These are phyloP conservation scores for Drosophila borborema DNA, from an alignment of 2,888 invertebrate genomes.

Conservation along the genomic window DNA sequence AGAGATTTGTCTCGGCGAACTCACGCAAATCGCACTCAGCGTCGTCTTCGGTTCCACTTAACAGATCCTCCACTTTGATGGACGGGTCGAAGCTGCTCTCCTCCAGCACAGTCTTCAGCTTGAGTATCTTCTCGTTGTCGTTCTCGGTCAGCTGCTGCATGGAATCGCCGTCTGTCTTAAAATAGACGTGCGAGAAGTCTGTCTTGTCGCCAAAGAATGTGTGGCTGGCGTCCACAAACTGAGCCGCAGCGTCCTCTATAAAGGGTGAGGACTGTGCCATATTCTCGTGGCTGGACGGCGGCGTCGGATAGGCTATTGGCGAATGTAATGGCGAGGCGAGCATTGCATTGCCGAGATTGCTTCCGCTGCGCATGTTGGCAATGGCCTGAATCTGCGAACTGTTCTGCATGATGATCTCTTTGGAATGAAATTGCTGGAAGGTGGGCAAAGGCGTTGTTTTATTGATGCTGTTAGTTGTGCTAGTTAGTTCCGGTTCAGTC, in stretches of 20 bases:
- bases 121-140: slow-evolving; percentile 84
- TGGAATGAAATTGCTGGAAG: slow-evolving; percentile 92
- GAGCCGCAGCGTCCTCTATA: slow-evolving; percentile 83
- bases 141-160: slow-evolving; percentile 78
- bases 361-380: slow-evolving; percentile 84
- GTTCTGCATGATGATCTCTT: slow-evolving; percentile 85
- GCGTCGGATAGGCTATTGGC: slow-evolving; percentile 93
- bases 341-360: slow-evolving; percentile 84
- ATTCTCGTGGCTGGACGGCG: slow-evolving; percentile 94
- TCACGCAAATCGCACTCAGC: slow-evolving; percentile 84
- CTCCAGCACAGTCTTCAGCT: slow-evolving; percentile 84
- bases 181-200: slow-evolving; percentile 80
- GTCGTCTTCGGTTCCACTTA: slow-evolving; percentile 82
- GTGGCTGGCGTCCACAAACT: slow-evolving; percentile 82
- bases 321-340: slow-evolving; percentile 88
- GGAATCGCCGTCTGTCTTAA: slow-evolving; percentile 72
- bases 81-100: slow-evolving; percentile 82
- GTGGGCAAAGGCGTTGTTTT: slow-evolving; percentile 91
- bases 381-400: slow-evolving; percentile 79
- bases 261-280: slow-evolving; percentile 85
- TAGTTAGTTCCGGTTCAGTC: slow-evolving; percentile 48
- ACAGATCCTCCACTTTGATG: slow-evolving; percentile 83
- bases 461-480: slow-evolving; percentile 32
- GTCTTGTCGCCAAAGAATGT: slow-evolving; percentile 84
- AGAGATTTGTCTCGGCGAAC: slow-evolving; percentile 84